These are phyloP conservation scores for Prochilodus magdalenae DNA, from an alignment of 2,113 vertebrate genomes.

Conservation along the genomic window DNA sequence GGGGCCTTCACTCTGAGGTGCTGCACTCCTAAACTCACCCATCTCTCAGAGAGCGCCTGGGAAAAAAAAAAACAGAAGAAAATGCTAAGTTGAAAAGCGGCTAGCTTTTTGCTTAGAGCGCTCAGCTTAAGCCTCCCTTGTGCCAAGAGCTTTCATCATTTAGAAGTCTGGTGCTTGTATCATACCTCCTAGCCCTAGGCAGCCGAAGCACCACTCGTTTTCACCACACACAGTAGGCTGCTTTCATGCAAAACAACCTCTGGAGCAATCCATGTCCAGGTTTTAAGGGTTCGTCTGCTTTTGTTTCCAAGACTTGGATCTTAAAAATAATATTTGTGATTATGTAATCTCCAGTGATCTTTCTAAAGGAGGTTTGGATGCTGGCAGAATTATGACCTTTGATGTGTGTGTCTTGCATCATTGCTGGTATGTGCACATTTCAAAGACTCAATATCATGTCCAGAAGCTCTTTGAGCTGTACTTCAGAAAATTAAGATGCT, in stretches of 20 bases:
- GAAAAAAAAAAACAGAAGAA: conserved; percentile 70
- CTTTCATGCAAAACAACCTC: conserved; percentile 77
- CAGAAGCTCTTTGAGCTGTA: conserved; percentile 13
- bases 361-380: conserved; percentile 34
- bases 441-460: conserved; percentile 52
- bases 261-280: conserved; percentile 71
- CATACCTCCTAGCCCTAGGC: conserved; percentile 79
- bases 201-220: conserved; percentile 71
- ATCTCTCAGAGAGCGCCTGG: conserved; percentile 67
- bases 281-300: conserved; percentile 64
- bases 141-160: conserved; percentile 81
- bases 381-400: conserved; percentile 69
- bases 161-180: conserved; percentile 75
- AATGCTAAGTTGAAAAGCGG: conserved; percentile 76
- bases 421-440: conserved; percentile 51
- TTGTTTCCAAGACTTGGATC: conserved; percentile 54
- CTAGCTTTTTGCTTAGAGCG: conserved; percentile 77
- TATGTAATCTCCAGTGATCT: conserved; percentile 74
- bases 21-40: conserved; percentile 62
- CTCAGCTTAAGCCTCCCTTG: conserved; percentile 75
- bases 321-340: conserved; percentile 72
- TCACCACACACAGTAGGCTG: conserved; percentile 68
- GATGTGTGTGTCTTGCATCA: conserved; percentile 61
- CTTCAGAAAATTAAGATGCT: background rate
- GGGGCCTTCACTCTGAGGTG: conserved; percentile 72